Evolutionary conservation across 2,113 vertebrate species (phyloP).

Genomic region (human (Homo sapiens)): GRCh38 chr9:74031001-74031500

Average conservation of each 20-base stretch:
- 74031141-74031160: not conserved
- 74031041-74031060: not conserved
- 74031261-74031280: not conserved
- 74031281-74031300: not conserved
- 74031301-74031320: not conserved
- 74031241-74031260: not conserved
- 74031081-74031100: no score
- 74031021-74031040: not conserved
- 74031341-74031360: not conserved
- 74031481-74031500: not conserved
- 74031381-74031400: not conserved
- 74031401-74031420: not conserved
- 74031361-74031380: no score
- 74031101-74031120: not conserved
- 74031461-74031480: not conserved
- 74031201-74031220: not conserved
- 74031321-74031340: not conserved
- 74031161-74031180: not conserved
- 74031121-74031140: not conserved
- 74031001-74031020: not conserved
- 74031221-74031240: not conserved
- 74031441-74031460: not conserved
- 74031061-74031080: no score
- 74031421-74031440: not conserved
- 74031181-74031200: not conserved